phyloP scores from a whole-genome alignment of 2,113 vertebrate genomes.

The Pseudorhombus dupliciocellatus region DNA sequence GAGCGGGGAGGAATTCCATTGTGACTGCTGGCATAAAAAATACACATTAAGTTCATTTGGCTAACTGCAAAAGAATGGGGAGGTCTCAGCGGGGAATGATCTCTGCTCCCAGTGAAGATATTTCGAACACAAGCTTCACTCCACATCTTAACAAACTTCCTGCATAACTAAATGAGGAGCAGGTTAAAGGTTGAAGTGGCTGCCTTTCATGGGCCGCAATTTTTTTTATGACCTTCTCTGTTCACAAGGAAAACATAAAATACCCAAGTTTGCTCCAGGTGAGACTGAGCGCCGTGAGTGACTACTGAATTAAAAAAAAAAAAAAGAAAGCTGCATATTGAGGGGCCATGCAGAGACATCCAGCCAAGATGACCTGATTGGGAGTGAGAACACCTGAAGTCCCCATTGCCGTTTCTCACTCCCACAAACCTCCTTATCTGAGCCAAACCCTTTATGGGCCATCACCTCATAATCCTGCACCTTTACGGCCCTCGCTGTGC shows the following conservation, averaged over 20 bases:
- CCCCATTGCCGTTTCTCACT: constrained; percentile 30
- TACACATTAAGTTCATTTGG: constrained; percentile 14
- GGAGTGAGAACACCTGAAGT: constrained; percentile 28
- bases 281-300: neutral
- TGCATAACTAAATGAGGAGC: constrained; percentile 61
- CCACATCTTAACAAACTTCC: constrained; percentile 55
- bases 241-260: constrained; percentile 20
- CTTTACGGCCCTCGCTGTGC: constrained; percentile 80
- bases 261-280: neutral
- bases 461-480: constrained; percentile 76
- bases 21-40: constrained; percentile 15
- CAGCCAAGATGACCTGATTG: neutral
- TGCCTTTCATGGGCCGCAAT: constrained; percentile 70
- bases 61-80: neutral
- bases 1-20: constrained; percentile 30
- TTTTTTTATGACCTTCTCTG: constrained; percentile 66
- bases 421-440: constrained; percentile 71
- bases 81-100: neutral
- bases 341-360: neutral
- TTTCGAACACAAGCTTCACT: constrained; percentile 27
- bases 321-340: fast-evolving
- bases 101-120: neutral
- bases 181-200: constrained; percentile 71
- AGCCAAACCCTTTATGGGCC: constrained; percentile 81
- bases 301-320: neutral